Percentiles rank a stretch among this genome's conserved stretches.
Conservation (phyloP, 2,888 invertebrate genomes). For the Chorisops tibialis region DNA sequence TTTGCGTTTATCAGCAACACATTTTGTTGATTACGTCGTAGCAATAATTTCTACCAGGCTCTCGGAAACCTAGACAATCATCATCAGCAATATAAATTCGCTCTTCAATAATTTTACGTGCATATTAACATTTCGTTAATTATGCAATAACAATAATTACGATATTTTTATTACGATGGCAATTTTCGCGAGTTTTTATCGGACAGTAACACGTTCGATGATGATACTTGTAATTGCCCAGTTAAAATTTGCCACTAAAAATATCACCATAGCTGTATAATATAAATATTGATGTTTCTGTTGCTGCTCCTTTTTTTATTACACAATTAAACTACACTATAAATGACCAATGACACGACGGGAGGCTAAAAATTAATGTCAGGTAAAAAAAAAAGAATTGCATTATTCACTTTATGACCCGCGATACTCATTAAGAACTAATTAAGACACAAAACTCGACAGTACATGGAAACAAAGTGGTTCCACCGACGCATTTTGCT, state of each 20-base stretch:
- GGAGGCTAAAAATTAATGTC: slow-evolving; percentile 9
- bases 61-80: no score
- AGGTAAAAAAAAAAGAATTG: not conserved
- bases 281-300: slow-evolving; percentile 14
- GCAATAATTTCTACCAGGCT: no score
- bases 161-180: not conserved
- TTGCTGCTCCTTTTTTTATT: no score
- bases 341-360: slow-evolving; percentile 10
- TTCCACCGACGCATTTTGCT: no score
- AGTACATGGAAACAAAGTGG: no score
- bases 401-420: slow-evolving; percentile 11
- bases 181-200: not conserved
- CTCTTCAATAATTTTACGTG: slow-evolving; percentile 10
- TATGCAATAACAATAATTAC: slow-evolving; percentile 22
- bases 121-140: slow-evolving; percentile 19
- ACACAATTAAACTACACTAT: no score
- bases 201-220: not conserved
- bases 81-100: no score
- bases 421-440: slow-evolving; percentile 20
- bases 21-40: no score
- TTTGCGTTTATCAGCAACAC: no score
- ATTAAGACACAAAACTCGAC: slow-evolving; percentile 11
- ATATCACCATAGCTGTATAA: slow-evolving; percentile 3
- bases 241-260: slow-evolving; percentile 15
- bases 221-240: not conserved